Evolutionary conservation across 1,140 invertebrate genomes (phyloP), one percentile per base, ranked within the genome.

Genomic region (Paraescarpia echinospica): DNA sequence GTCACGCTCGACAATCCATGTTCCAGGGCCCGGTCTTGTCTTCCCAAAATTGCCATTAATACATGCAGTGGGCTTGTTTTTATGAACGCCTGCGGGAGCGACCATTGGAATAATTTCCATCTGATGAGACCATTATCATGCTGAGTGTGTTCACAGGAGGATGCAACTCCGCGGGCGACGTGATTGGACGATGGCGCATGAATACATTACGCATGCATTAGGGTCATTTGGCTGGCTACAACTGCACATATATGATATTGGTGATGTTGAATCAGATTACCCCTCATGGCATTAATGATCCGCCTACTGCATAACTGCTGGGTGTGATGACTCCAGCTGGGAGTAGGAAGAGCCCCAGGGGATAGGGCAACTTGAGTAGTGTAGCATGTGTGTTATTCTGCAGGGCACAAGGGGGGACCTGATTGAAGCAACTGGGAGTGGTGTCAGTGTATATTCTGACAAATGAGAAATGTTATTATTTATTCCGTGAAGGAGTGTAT

Each of bases 181-280:
- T 77, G 59, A 77, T 77, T 77, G 59, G 59, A 77, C 27, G 59
- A 31, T 77, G 59, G 12, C 59, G 22, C 18, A 14, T 77, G 59
- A 77, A 77, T 77, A 77, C 59, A 77, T 77, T 77, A 77, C 59
- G 59, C 22, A 77, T 77, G 59, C 59, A 77, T 77, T 77, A 77
- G 59, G 59, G 22, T 4, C 59, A 18, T 18, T 77, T 77, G 59
- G 59, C 9, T 18, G 4, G 59, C 59, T 77, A 77, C 59, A 27
- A 77, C 59, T 27, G 59, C 59, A 27, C 59, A 77, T 77, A 77
- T 27, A 77, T 27, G 59, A 77, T 77, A 77, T 77, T 4, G 27
- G 59, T 77, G 59, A 77, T 77, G 59, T 77, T 77, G 59, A 77
- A 18, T 77, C 59, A 1, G 22, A 77, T 77, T 77, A 77, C 59